These are phyloP conservation scores for Hecatera dysodea DNA, from an alignment of 2,888 invertebrate genomes.

Conservation along the genomic window DNA sequence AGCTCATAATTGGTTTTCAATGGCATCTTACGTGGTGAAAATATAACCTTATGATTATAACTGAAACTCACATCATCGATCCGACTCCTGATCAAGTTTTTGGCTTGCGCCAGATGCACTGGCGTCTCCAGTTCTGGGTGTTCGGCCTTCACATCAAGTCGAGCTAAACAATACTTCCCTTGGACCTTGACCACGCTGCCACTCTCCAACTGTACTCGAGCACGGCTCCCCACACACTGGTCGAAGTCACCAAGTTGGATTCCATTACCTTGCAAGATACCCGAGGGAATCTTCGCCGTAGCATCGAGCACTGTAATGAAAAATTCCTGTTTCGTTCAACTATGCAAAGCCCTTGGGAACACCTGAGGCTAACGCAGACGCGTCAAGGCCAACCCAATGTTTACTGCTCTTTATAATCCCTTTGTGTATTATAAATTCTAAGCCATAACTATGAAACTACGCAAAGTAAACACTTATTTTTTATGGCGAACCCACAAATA, in stretches of 20 bases:
- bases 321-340: constrained; percentile 76
- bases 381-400: constrained; percentile 55
- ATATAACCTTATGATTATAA: constrained; percentile 38
- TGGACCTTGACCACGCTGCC: constrained; percentile 91
- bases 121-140: constrained; percentile 91
- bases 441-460: constrained; percentile 19
- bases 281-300: constrained; percentile 93
- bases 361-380: constrained; percentile 61
- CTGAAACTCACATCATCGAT: constrained; percentile 91
- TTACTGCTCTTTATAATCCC: constrained; percentile 57
- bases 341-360: constrained; percentile 69
- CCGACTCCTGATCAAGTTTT: constrained; percentile 92
- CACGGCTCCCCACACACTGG: constrained; percentile 92
- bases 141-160: constrained; percentile 91
- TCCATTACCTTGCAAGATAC: constrained; percentile 93
- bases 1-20: constrained; percentile 21
- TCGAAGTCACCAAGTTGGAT: constrained; percentile 94
- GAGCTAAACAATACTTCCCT: constrained; percentile 93
- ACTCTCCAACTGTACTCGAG: constrained; percentile 91
- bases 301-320: constrained; percentile 93
- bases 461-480: constrained; percentile 24
- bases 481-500: constrained; percentile 13
- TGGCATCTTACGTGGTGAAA: background rate
- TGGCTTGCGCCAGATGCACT: constrained; percentile 92
- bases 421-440: constrained; percentile 57